Evolutionary conservation across 2,797 vertebrate species (phyloP).

Genomic region (Zenarchopterus dispar): DNA sequence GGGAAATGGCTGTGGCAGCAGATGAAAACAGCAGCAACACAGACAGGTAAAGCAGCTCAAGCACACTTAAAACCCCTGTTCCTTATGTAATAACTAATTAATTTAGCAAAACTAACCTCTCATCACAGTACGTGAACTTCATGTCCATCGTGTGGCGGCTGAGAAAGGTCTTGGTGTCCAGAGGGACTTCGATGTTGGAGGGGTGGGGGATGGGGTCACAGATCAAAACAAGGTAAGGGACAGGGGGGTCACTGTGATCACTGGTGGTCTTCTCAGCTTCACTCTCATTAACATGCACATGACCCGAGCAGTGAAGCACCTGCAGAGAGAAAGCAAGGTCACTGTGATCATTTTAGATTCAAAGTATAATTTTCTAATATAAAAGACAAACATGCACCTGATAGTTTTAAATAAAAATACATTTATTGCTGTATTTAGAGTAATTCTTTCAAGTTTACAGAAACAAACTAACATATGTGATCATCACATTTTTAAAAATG

Average conservation of each 20-base stretch:
- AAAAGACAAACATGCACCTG: no score
- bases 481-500: neutral
- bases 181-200: conserved; percentile 96
- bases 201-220: conserved; percentile 98
- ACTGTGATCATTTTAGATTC: neutral
- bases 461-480: neutral
- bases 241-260: conserved; percentile 87
- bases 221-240: conserved; percentile 94
- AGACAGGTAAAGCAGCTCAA: no score
- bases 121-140: conserved; percentile 99
- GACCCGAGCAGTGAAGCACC: conserved; percentile 96
- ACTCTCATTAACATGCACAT: conserved; percentile 86
- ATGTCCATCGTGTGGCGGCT: conserved; percentile 99
- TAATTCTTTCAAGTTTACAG: neutral
- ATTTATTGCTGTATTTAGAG: no score
- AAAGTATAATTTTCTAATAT: neutral
- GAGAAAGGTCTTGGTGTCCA: conserved; percentile 98
- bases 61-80: conserved; percentile 1
- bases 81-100: neutral
- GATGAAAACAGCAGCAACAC: neutral
- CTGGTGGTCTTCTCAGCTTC: conserved; percentile 77
- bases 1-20: neutral
- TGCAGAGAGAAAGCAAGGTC: conserved; percentile 49
- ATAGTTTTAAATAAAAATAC: neutral
- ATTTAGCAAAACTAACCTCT: conserved; percentile 83